A percentile compares a stretch with the other conserved stretches of the same genome.
Evolutionary conservation across 2,888 invertebrate genomes (phyloP).

Genomic region (Nomada lathburiana): DNA sequence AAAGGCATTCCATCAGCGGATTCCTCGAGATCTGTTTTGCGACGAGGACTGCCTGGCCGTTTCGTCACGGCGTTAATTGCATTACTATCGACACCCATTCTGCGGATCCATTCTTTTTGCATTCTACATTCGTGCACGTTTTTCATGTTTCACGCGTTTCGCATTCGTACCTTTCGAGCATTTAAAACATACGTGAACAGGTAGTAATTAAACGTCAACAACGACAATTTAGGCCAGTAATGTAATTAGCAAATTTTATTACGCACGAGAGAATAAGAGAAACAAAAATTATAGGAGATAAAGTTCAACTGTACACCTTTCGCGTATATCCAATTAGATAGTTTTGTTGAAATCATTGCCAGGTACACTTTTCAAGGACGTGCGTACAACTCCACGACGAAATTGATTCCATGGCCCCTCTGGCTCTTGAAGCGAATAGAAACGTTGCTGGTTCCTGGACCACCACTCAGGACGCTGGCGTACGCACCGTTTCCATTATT

Average conservation of each 20-base stretch:
- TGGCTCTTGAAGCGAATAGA: slow-evolving; percentile 84
- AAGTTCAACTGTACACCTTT: no score
- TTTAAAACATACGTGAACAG: no score
- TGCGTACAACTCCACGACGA: slow-evolving; percentile 83
- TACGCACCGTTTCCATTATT: slow-evolving; percentile 84
- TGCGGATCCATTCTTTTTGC: slow-evolving; percentile 21
- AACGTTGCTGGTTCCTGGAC: slow-evolving; percentile 80
- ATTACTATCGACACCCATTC: slow-evolving; percentile 66
- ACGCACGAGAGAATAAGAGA: no score
- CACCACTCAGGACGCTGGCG: slow-evolving; percentile 82
- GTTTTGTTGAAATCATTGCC: no score
- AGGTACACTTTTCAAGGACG: slow-evolving; percentile 11
- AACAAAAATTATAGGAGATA: neutral
- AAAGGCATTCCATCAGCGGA: slow-evolving; percentile 67
- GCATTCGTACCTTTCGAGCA: neutral
- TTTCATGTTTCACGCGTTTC: neutral
- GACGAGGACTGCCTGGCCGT: slow-evolving; percentile 27
- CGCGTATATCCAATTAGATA: neutral
- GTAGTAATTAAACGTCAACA: neutral
- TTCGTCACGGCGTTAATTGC: slow-evolving; percentile 66
- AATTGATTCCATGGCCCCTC: slow-evolving; percentile 84
- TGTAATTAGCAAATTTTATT: slow-evolving; percentile 7
- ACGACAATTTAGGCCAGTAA: neutral
- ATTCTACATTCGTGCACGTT: neutral
- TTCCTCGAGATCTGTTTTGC: slow-evolving; percentile 63